Base-by-base conservation (phyloP, 2,797 vertebrate genomes). In the Rhinogobio ventralis region DNA sequence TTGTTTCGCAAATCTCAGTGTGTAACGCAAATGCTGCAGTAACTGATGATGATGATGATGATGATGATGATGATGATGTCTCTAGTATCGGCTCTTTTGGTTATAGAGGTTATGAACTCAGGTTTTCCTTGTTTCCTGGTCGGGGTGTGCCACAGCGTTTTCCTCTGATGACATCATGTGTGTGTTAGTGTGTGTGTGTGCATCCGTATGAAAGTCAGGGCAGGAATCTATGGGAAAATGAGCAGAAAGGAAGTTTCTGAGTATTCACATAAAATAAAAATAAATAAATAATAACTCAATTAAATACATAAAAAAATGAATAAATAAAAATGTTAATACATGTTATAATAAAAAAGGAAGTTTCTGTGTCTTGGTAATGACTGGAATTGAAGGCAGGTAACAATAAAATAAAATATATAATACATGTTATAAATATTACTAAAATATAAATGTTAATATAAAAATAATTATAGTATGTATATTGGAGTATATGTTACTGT, bases 81-180 rank as follows among this genome's bases (percentile, higher is more conserved):
- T 60, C 62, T 33, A 64, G 28, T 42, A 49, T 73, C 13, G 25
- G 55, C 39, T 23, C 51, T 19, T 20, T 71, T 7, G 15, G 19
- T 19, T 81, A 60, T 45, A 30, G 33, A 81, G 51, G n/a, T 17
- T 68, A 7, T 30, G 62, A 76, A 55, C 30, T 67, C 23, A 57
- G 36, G 11, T 62, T 72, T 36, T 84, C 60, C 72, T 66, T 72
- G 17, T 49, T n/a, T 76, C 49, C 46, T 33, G n/a, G 3, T 23
- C 30, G 11, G 45, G 53, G 78, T 46, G 72, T 76, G 71, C 19
- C 64, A 1, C 14, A 23, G 19, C 28, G 1, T 39, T 74, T 86
- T 71, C 81, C 68, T 51, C 49, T n/a, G 39, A 75, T 86, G 76
- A 80, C 69, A 49, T 86, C 25, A 0, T 73, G 42, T 25, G 69